phyloP scores from a whole-genome alignment of 2,888 invertebrate genomes.

The Acleris holmiana region DNA sequence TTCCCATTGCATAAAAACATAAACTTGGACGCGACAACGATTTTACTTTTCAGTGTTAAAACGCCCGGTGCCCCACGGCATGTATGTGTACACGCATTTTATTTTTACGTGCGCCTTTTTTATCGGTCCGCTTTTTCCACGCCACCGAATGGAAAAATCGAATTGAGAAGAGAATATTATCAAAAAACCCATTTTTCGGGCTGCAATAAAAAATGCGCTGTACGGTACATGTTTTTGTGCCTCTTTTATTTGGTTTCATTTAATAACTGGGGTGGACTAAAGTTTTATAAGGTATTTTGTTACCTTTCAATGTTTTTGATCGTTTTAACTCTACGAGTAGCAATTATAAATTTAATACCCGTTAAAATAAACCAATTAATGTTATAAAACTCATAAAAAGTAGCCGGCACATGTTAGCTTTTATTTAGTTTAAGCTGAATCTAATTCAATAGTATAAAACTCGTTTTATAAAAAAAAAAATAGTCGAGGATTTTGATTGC shows the following conservation, averaged over 20 bases:
- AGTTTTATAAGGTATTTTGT: background rate
- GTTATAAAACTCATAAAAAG: too few relatives aligned
- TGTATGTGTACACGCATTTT: constrained; percentile 42
- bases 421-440: too few relatives aligned
- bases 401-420: too few relatives aligned
- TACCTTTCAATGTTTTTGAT: background rate
- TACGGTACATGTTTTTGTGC: constrained; percentile 1
- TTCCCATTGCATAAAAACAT: background rate
- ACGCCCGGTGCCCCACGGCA: constrained; percentile 5
- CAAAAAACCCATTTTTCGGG: constrained; percentile 31
- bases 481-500: too few relatives aligned
- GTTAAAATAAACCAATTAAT: too few relatives aligned
- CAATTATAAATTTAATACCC: too few relatives aligned
- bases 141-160: constrained; percentile 37
- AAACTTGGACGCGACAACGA: background rate
- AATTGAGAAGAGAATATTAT: constrained; percentile 37
- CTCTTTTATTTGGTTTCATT: constrained; percentile 3
- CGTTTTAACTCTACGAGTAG: too few relatives aligned
- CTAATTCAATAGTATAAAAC: too few relatives aligned
- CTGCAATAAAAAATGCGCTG: constrained; percentile 32
- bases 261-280: too few relatives aligned
- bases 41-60: constrained; percentile 28
- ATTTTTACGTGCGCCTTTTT: constrained; percentile 41
- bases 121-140: constrained; percentile 34
- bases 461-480: too few relatives aligned